Conservation (phyloP, 2,888 invertebrate species). For the Parnassius orleans region DNA sequence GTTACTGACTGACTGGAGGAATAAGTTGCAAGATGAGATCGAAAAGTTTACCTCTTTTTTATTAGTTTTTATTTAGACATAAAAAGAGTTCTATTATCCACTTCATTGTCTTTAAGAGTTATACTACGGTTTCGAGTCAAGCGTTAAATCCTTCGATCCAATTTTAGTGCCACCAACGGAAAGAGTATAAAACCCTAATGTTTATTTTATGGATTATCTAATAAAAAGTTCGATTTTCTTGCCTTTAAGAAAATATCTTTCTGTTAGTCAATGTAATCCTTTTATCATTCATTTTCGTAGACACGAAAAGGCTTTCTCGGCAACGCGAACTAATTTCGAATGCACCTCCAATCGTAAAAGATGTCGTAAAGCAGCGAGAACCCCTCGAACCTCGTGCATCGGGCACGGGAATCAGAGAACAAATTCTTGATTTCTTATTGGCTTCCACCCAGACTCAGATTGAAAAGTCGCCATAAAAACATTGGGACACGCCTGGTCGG, state of each 20-base stretch:
- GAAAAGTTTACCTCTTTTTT: slow-evolving; percentile 17
- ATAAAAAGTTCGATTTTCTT: slow-evolving; percentile 44
- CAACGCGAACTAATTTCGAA: slow-evolving; percentile 74
- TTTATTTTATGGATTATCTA: slow-evolving; percentile 34
- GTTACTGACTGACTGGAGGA: too few species aligned
- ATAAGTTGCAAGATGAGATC: slow-evolving; percentile 7
- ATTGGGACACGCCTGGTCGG: slow-evolving; percentile 77
- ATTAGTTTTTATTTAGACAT: slow-evolving; percentile 27
- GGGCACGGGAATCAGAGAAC: slow-evolving; percentile 76
- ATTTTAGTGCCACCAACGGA: slow-evolving; percentile 34
- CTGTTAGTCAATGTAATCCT: slow-evolving; percentile 71
- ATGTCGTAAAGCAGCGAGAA: slow-evolving; percentile 77
- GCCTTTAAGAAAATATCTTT: slow-evolving; percentile 40
- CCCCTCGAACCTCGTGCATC: slow-evolving; percentile 58
- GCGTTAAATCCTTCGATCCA: slow-evolving; percentile 27
- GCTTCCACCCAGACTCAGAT: slow-evolving; percentile 77
- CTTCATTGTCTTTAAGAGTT: slow-evolving; percentile 29
- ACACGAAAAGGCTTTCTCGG: slow-evolving; percentile 76
- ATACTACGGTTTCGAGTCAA: slow-evolving; percentile 26
- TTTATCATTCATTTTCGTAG: slow-evolving; percentile 72
- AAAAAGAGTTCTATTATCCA: slow-evolving; percentile 25
- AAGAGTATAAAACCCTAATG: slow-evolving; percentile 23
- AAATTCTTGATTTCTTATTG: slow-evolving; percentile 81
- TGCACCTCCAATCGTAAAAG: slow-evolving; percentile 81
- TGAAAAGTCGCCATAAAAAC: slow-evolving; percentile 81